These are phyloP conservation scores for Stictonetta naevosa DNA, from an alignment of 2,113 vertebrate species.

Conservation along the genomic window DNA sequence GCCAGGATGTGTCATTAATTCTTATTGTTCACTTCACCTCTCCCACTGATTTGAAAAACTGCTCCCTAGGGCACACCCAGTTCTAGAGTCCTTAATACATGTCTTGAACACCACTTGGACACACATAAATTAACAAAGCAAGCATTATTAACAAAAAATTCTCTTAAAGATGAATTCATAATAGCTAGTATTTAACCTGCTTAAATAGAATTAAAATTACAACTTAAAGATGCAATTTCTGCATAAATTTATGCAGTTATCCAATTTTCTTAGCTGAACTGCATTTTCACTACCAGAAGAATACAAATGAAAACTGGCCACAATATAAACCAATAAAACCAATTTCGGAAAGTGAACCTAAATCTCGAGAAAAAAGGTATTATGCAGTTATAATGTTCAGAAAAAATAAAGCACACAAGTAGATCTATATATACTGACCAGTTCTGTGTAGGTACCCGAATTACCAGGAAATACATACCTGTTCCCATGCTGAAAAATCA, in stretches of 20 bases:
- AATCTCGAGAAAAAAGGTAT: not conserved
- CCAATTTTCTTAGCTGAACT: not conserved
- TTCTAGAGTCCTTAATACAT: not conserved
- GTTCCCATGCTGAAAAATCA: slow-evolving; percentile 79
- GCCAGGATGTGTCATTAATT: slow-evolving; percentile 54
- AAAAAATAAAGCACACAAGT: not conserved
- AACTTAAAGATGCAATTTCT: not conserved
- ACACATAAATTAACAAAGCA: not conserved
- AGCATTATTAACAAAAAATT: not conserved
- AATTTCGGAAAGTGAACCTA: not conserved
- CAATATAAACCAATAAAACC: not conserved
- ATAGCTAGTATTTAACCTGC: not conserved
- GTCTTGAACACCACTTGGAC: not conserved
- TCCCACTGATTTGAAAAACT: slow-evolving; percentile 7
- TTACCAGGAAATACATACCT: slow-evolving; percentile 75
- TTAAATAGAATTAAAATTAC: not conserved
- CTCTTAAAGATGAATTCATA: not conserved
- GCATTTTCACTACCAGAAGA: not conserved
- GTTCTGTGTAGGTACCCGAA: fast-evolving
- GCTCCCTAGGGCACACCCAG: slow-evolving; percentile 55
- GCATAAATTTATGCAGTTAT: not conserved
- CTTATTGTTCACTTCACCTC: slow-evolving; percentile 55
- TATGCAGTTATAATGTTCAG: fast-evolving
- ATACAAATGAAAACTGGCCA: not conserved
- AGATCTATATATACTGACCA: too few relatives aligned